phyloP scores from a whole-genome alignment of 2,113 vertebrate genomes.

The Cephalopholis sonnerati region DNA sequence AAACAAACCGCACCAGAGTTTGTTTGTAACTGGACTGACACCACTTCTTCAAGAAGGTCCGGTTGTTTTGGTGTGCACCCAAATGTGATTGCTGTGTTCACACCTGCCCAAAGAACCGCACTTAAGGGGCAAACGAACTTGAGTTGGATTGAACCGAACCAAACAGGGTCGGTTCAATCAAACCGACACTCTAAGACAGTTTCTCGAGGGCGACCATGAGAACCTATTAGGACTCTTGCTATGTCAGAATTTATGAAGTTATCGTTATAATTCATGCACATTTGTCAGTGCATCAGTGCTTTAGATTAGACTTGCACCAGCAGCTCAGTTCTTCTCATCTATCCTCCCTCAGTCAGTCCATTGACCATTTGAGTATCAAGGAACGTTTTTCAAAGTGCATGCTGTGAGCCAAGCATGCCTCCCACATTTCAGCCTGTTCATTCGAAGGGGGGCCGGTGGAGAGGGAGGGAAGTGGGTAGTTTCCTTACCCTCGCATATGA shows the following conservation, averaged over 20 bases:
- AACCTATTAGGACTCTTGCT: not conserved
- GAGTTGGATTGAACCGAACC: no score
- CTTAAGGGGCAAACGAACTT: no score
- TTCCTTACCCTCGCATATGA: conserved; percentile 62
- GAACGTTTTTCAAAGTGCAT: conserved; percentile 48
- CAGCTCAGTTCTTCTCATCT: conserved; percentile 11
- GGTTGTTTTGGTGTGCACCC: no score
- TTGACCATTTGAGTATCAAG: conserved; percentile 46
- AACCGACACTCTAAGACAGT: not conserved
- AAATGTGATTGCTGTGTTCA: no score
- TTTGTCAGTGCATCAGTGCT: conserved; percentile 18
- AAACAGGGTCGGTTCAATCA: no score
- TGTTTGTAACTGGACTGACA: no score
- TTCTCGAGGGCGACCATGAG: not conserved
- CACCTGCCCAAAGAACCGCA: no score
- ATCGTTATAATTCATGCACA: conserved; percentile 45
- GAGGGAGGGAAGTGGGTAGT: conserved; percentile 28
- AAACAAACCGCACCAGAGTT: no score
- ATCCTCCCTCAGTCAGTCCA: conserved; percentile 38
- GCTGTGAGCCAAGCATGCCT: conserved; percentile 60
- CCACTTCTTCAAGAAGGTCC: no score
- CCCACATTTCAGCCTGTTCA: conserved; percentile 64
- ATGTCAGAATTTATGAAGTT: conserved; percentile 20
- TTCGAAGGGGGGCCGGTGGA: not conserved
- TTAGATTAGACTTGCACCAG: conserved; percentile 36